Evolutionary conservation across 2,888 invertebrate species (phyloP), one percentile per base, ranked within the genome.

Genomic region (Dioctria linearis): DNA sequence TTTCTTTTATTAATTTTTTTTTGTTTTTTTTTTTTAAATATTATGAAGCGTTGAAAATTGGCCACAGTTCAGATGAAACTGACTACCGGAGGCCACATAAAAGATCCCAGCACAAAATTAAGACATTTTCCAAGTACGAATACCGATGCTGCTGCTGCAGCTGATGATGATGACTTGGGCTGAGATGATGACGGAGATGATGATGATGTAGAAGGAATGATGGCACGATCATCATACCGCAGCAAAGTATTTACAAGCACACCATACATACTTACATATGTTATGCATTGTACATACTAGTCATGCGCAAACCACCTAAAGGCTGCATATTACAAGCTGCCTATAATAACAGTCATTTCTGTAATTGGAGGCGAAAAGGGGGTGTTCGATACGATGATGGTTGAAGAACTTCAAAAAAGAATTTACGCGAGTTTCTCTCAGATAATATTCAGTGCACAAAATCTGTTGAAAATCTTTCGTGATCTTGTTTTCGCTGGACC

Each of bases 361-460:
- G 42, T 73, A 73, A 73, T 73, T 73, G 73, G 73, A 73, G 51
- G 73, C 73, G 73, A 73, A 73, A 73, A 73, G 73, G 73, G 73
- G 73, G 73, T 73, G 73, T 57, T 73, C 57, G 43, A 73, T 25
- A 25, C 25, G 25, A 25, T 25, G 25, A 25, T 54, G 42, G 42
- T 57, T 8, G 57, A 25, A 42, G 57, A 73, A 54, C 13, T 40
- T 73, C 13, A 11, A 9, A 73, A 57, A 39, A 37, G 40, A 59
- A 40, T 42, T 40, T 11, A 25, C 25, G 25, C 25, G 25, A 25
- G 43, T 8, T 3, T 57, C 40, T 57, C 57, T 73, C 57, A 71
- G 51, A 54, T 40, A 71, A 51, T 46, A 25, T 49, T 46, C 43
- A 49, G 25, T n/a, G 54, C 37, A 51, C 11, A 40, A 54, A 39